Base-by-base conservation (phyloP, 2,113 vertebrate species). In the Montifringilla adamsi region DNA sequence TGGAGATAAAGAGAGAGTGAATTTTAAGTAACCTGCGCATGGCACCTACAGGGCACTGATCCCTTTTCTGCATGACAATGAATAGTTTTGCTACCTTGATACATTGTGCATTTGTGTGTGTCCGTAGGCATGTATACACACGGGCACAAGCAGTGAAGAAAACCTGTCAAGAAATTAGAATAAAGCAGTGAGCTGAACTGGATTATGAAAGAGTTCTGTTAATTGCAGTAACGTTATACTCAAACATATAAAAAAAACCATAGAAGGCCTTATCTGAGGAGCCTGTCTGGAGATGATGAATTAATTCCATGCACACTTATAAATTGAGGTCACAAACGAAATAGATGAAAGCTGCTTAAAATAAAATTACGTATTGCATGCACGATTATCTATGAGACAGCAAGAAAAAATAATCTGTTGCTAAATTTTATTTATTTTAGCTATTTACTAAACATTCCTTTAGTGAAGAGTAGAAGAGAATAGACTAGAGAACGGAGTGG, bases 281-380 rank as follows among this genome's bases (percentile, higher is more conserved):
- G 46, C 8, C 12, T 70, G 31, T 76, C 58, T 66, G 18, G 16
- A 91, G 50, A 72, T 27, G 28, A 82, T 79, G 8, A 67, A 84
- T 79, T 75, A 66, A 84, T 82, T 92, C 49, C 26, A 62, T 11
- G 14, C 9, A 50, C 11, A 37, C 76, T 84, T 89, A 55, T 91
- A 80, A 85, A 80, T 41, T 41, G 60, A 84, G 22, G 39, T 59
- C 50, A 67, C 15, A 69, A 60, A 87, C 53, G 11, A 80, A 70
- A 90, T 28, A 84, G 35, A 86, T 43, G 7, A 93, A 93, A 78
- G 27, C 31, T 47, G 56, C 56, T 86, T 87, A 87, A 89, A 73
- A 70, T 49, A 84, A 84, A 94, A 67, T 73, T 52, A 43, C 37
- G 14, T 46, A 27, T 50, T 89, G 10, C 13, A 41, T 55, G n/a